Percentiles rank a stretch among this genome's conserved stretches.
phyloP scores from a whole-genome alignment of 2,888 invertebrate species.

The Netelia inedita region DNA sequence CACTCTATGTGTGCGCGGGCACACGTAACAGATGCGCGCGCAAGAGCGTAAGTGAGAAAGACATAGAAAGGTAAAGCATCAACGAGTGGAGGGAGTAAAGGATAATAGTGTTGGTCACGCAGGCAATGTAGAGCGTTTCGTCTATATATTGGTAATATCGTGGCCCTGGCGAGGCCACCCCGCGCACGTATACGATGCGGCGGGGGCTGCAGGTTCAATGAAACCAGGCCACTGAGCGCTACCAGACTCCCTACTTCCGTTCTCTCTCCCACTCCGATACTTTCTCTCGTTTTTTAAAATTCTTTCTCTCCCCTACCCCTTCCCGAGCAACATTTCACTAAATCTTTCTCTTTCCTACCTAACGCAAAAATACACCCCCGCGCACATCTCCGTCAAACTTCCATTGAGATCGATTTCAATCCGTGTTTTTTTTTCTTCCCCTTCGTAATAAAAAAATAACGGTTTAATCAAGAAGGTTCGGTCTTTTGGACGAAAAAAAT shows the following conservation, averaged over 20 bases:
- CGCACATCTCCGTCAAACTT: neutral
- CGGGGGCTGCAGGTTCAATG: slow-evolving; percentile 80
- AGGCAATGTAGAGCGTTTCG: neutral
- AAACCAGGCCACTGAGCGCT: slow-evolving; percentile 80
- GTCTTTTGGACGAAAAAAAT: too few relatives aligned
- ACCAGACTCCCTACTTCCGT: slow-evolving; percentile 31
- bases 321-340: slow-evolving; percentile 12
- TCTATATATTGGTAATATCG: neutral
- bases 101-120: too few relatives aligned
- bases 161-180: slow-evolving; percentile 15
- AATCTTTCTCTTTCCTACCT: slow-evolving; percentile 22
- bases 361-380: slow-evolving; percentile 30
- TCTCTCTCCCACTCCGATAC: neutral
- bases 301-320: neutral
- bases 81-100: too few relatives aligned
- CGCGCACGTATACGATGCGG: slow-evolving; percentile 66
- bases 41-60: too few relatives aligned
- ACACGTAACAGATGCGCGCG: too few relatives aligned
- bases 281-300: neutral
- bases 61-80: too few relatives aligned
- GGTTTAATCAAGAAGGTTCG: neutral
- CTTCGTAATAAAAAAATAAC: neutral
- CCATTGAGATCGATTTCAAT: slow-evolving; percentile 12
- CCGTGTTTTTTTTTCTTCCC: slow-evolving; percentile 6
- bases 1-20: too few relatives aligned